Evolutionary conservation across 2,888 invertebrate genomes (phyloP).

Genomic region (Mesorhabditis spiculigera): DNA sequence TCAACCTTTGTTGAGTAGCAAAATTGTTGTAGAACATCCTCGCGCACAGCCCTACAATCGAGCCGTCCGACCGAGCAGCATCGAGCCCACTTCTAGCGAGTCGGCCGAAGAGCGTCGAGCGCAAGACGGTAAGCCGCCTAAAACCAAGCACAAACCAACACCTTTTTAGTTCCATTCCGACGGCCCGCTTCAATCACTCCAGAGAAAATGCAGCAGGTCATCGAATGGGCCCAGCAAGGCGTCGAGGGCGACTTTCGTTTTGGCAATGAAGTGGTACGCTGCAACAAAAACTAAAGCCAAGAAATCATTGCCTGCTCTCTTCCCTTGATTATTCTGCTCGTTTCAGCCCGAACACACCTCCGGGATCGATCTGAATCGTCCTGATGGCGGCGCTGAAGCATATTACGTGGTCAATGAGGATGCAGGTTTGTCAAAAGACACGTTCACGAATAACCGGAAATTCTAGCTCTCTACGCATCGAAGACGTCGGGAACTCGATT

Average conservation of each 20-base stretch:
- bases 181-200: neutral
- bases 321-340: too few species aligned
- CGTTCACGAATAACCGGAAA: too few species aligned
- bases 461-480: too few species aligned
- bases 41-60: too few species aligned
- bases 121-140: neutral
- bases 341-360: neutral
- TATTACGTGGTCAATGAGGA: constrained; percentile 5
- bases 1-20: too few species aligned
- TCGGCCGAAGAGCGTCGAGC: neutral
- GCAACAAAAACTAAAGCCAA: too few species aligned
- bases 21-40: too few species aligned
- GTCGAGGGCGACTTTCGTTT: neutral
- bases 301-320: neutral
- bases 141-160: too few species aligned
- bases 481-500: too few species aligned
- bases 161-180: too few species aligned
- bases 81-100: neutral
- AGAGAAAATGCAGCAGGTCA: constrained; percentile 3
- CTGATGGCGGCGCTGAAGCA: constrained; percentile 2
- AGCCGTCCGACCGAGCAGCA: too few species aligned
- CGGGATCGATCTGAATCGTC: neutral
- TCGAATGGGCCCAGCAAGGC: neutral
- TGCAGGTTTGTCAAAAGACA: neutral
- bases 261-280: neutral